Conservation (phyloP, 2,113 vertebrate genomes). For the Nothocercus nigrocapillus region DNA sequence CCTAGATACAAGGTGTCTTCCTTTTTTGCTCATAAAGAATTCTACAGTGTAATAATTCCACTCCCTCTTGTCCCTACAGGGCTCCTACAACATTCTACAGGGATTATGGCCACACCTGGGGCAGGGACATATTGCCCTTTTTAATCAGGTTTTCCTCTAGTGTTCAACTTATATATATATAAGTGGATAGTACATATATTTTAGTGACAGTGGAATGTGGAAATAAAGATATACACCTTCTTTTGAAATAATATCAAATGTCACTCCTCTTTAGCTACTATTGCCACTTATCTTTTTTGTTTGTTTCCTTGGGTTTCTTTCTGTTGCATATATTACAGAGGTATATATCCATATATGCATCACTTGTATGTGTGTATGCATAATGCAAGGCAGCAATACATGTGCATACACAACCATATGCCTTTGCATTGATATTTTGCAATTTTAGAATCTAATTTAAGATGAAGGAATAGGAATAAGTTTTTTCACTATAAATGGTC, state of each 20-base stretch:
- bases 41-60: background rate
- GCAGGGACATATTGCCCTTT: background rate
- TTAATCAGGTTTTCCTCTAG: background rate
- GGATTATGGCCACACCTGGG: background rate
- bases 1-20: background rate
- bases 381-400: background rate
- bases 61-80: background rate
- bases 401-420: background rate
- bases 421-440: background rate
- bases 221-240: background rate
- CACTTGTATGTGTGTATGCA: background rate
- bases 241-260: background rate
- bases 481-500: background rate
- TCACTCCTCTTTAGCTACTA: background rate
- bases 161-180: fast-evolving
- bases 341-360: background rate
- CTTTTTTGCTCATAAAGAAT: background rate
- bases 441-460: background rate
- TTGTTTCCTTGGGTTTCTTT: background rate
- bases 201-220: background rate
- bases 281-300: background rate
- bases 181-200: no score
- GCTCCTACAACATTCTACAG: no score
- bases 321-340: background rate
- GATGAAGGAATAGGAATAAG: background rate